Base-by-base conservation (phyloP, 2,888 invertebrate species). In the Bursaphelenchus okinawaensis region DNA sequence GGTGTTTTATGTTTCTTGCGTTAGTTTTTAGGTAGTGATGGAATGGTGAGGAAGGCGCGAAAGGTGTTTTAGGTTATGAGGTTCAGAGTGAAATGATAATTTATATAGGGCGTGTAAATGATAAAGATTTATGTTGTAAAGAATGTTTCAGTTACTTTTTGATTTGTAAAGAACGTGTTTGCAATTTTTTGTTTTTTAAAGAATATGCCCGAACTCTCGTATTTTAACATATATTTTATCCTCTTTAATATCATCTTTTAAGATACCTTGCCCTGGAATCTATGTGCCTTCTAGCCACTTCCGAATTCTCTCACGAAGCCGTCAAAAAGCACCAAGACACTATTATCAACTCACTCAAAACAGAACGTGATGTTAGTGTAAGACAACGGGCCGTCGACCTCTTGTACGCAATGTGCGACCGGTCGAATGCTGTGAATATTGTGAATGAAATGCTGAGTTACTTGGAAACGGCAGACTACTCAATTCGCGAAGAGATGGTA, bases 291-390 rank as follows among this genome's bases (percentile, higher is more conserved):
- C 87, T 98, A 82, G 96, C 98, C 56, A 96, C 94, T 20, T 96
- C 96, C 0, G 98, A 98, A 85, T 96, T 96, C 85, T 95, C 95
- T 28, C 96, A 98, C 85, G 98, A 99, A 84, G 98, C 96, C 71
- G 96, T 98, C 16, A 98, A 98, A 84, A 98, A 98, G 83, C 98
- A 99, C 83, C 96, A 98, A 85, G 96, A 98, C 86, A 96, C 96
- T 55, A 96, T 98, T 55, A 95, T 98, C 79, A 88, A 93, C 61
- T 95, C 98, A 4, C 91, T 99, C 89, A 98, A 98, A 64, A 82
- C 78, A 0, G 81, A 81, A 62, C 65, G 78, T 59, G 79, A 67
- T 29, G 75, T 75, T 26, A 68, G 68, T 54, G 96, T 98, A 1
- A 87, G 96, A 72, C 96, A 98, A 83, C 90, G 95, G 84, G 96